Evolutionary conservation across 2,888 invertebrate species (phyloP).

Genomic region (Drosophila planitibia): DNA sequence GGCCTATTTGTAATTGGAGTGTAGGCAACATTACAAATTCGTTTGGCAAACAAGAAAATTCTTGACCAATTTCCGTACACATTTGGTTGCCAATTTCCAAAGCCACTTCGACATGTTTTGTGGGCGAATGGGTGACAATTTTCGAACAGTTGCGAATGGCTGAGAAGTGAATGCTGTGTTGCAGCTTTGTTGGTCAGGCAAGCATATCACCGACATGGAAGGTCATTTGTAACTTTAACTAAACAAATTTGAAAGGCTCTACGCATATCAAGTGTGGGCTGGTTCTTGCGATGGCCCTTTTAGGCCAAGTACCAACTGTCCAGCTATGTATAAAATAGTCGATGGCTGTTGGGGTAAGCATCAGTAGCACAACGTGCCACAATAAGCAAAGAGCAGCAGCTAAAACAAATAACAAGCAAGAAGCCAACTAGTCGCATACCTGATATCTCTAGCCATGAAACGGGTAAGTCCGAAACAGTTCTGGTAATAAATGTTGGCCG

Average conservation of each 20-base stretch:
- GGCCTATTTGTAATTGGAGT: constrained; percentile 19
- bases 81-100: constrained; percentile 47
- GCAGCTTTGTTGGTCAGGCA: constrained; percentile 51
- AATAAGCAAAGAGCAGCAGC: constrained; percentile 36
- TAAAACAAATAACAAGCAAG: constrained; percentile 46
- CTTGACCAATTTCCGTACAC: constrained; percentile 50
- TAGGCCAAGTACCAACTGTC: constrained; percentile 18
- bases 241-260: constrained; percentile 79
- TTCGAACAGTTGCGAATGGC: constrained; percentile 3
- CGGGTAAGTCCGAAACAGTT: constrained; percentile 60
- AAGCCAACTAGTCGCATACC: constrained; percentile 63
- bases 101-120: constrained; percentile 31
- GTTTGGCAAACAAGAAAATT: constrained; percentile 21
- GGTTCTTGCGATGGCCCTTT: constrained; percentile 57
- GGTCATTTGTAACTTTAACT: constrained; percentile 82
- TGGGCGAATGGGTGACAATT: constrained; percentile 44
- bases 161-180: constrained; percentile 70
- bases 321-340: constrained; percentile 61
- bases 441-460: constrained; percentile 69
- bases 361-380: constrained; percentile 63
- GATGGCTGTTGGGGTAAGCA: constrained; percentile 36
- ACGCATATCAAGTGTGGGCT: constrained; percentile 71
- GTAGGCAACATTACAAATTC: constrained; percentile 61
- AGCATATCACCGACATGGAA: constrained; percentile 59
- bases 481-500: constrained; percentile 57